Base-by-base conservation (phyloP, 2,113 vertebrate genomes). In the Serilophus lunatus region DNA sequence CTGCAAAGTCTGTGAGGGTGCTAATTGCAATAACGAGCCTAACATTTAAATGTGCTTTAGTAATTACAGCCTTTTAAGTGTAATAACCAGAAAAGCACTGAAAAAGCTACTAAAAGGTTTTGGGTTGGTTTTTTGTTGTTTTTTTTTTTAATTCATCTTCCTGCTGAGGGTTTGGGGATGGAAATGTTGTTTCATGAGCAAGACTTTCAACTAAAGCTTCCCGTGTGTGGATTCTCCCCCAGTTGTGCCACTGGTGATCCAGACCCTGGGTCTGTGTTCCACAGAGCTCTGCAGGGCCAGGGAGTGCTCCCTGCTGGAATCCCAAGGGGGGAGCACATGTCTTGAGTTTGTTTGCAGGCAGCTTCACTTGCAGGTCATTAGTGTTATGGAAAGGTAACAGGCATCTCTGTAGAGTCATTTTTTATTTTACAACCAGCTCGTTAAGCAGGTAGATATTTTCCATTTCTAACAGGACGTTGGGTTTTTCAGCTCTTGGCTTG, bases 251-350 rank as follows among this genome's bases (percentile, higher is more conserved):
- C 6, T 20, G 25, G 20, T 3, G 25, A 16, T 26, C 20, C 8
- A 26, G 65, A 10, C 18, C 26, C 2, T 2, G 6, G 35, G 24
- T 19, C 10, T 28, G 6, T 9, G 7, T 3, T 5, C 25, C 16
- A 1, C 31, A 35, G 61, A 3, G 82, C 40, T 40, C 85, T 45
- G 72, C 29, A 7, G 7, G 0, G 31, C 47, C 15, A 80, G 66
- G 61, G 3, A 35, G 33, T 3, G 0, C 15, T 3, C 23, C 17
- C 53, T n/a, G 47, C 77, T 35, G 3, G 3, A 33, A 2, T 29
- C 68, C 72, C 1, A 3, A 7, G 35, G 8, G 1, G 40, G 10
- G 29, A 0, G 18, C 1, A 0, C 3, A 50, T 10, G 26, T 3
- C 29, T 13, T 9, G 33, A 18, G 2, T 24, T 5, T 66, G 13